Evolutionary conservation across 2,797 vertebrate species (phyloP).

Genomic region (Fistularia tabacaria): DNA sequence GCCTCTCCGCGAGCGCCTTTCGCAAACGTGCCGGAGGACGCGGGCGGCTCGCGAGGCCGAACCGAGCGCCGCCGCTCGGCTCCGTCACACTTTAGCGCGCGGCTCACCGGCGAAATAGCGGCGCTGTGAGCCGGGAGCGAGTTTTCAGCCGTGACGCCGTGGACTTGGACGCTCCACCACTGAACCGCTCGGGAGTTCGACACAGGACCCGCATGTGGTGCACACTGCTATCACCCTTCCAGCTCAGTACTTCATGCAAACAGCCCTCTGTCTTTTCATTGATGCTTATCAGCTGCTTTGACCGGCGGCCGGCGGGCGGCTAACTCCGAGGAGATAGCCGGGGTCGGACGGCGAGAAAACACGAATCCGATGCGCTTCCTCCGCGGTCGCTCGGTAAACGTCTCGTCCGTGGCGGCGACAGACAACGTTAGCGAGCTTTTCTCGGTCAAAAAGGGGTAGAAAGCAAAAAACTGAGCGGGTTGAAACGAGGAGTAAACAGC

Average conservation of each 20-base stretch:
- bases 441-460: slow-evolving; percentile 39
- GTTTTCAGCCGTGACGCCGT: no score
- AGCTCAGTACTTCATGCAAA: slow-evolving; percentile 70
- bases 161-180: no score
- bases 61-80: no score
- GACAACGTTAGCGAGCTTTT: no score
- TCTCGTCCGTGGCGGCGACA: no score
- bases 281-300: slow-evolving; percentile 72
- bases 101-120: no score
- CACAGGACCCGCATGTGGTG: slow-evolving; percentile 51
- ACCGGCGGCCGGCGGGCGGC: slow-evolving; percentile 21
- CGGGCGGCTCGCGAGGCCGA: no score
- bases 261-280: slow-evolving; percentile 78
- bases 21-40: slow-evolving; percentile 4
- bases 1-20: slow-evolving; percentile 17
- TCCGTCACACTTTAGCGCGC: no score
- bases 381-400: slow-evolving; percentile 18
- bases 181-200: slow-evolving; percentile 23
- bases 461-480: slow-evolving; percentile 55
- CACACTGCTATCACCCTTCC: slow-evolving; percentile 57
- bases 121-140: no score
- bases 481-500: slow-evolving; percentile 70
- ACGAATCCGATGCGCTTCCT: slow-evolving; percentile 38
- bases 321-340: slow-evolving; percentile 13
- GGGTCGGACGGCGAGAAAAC: slow-evolving; percentile 30